Conservation (phyloP, 2,888 invertebrate genomes). For the Augiades crinisus region DNA sequence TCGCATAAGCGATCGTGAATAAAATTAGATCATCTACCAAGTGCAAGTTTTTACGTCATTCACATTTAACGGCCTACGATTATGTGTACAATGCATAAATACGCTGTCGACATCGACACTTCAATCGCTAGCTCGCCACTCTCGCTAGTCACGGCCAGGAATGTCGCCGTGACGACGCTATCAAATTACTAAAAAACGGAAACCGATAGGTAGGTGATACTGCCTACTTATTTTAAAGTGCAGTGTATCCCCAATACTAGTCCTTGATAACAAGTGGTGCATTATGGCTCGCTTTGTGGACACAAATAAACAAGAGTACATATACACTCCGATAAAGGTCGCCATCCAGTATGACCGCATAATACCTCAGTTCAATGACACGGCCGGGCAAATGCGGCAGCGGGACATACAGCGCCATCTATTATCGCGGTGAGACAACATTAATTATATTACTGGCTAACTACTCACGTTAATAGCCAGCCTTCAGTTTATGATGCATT, state of each 20-base stretch:
- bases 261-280: no score
- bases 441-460: conserved; percentile 44
- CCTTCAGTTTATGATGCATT: conserved; percentile 44
- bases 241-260: no score
- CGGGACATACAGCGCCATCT: conserved; percentile 67
- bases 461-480: conserved; percentile 64
- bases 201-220: not conserved
- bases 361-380: conserved; percentile 66
- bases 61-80: no score
- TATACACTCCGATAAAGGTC: conserved; percentile 47
- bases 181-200: conserved; percentile 5
- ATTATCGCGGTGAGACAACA: conserved; percentile 44
- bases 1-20: not conserved
- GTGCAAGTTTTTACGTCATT: not conserved
- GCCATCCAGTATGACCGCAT: conserved; percentile 44
- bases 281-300: conserved; percentile 25
- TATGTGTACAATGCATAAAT: not conserved
- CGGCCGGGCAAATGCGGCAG: conserved; percentile 39
- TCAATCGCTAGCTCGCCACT: not conserved
- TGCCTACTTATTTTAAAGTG: no score
- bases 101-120: not conserved
- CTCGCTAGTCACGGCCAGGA: not conserved
- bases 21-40: not conserved
- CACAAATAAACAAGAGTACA: conserved; percentile 42
- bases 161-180: not conserved